Evolutionary conservation across 2,888 invertebrate species (phyloP), one percentile per base, ranked within the genome.

Genomic region (Drosophila rubida): DNA sequence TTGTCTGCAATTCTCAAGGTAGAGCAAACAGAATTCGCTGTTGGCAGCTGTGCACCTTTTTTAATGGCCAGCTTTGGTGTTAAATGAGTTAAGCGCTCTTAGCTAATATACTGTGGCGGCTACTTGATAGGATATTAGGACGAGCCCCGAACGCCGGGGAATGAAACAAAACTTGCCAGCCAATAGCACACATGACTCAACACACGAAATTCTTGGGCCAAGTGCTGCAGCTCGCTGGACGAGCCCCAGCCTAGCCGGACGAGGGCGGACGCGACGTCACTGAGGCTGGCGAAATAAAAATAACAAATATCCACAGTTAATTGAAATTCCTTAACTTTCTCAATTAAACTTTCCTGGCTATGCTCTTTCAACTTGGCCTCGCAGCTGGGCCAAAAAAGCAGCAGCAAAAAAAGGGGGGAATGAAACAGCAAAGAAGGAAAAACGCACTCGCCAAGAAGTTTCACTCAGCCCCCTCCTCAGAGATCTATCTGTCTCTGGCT

Each of bases 261-360:
- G n/a, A 39, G 51, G 13, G 30, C 16, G 9, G 54, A 32, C 14
- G 32, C 55, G 54, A 54, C 51, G 53, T 62, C 64, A 53, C 60
- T 25, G 58, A 59, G 69, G 58, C 50, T 77, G 80, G 58, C 73
- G 67, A 70, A 87, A 86, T 83, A 89, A 88, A 83, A 84, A 84
- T 88, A 87, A 86, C 90, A 80, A 89, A 86, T 89, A 91, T 91
- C 88, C 90, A 78, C 80, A 89, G 90, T 91, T 91, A 91, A 91
- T 91, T 91, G 91, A 91, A 91, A 91, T 91, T 91, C 91, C 89
- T 87, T 84, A 91, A 91, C 91, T 91, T 91, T 91, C 91, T 88
- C 91, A 91, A 91, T 91, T 91, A 91, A 91, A 91, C 90, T 91
- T 91, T 91, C 80, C 75, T 89, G 83, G 83, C 83, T 84, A 80